Evolutionary conservation across 2,888 invertebrate species (phyloP).

Genomic region (Smittia sp.): DNA sequence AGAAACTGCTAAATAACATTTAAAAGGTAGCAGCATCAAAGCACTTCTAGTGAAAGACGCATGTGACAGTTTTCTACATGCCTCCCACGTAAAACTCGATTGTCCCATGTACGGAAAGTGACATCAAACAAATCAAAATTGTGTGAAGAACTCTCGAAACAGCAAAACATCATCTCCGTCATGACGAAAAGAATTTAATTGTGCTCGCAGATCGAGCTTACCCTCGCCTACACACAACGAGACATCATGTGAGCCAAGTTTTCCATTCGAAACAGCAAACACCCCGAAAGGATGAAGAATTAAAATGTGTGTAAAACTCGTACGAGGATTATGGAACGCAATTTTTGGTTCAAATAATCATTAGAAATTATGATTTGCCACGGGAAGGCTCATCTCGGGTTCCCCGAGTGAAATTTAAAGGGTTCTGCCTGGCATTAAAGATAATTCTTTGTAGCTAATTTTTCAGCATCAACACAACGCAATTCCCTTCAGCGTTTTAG

Average conservation of each 20-base stretch:
- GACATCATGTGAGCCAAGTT: neutral
- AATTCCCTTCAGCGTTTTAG: too few relatives aligned
- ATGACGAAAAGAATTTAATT: neutral
- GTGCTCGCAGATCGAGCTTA: neutral
- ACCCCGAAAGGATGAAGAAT: slow-evolving; percentile 5
- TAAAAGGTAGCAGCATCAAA: too few relatives aligned
- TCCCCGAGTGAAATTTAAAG: neutral
- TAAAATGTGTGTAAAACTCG: neutral
- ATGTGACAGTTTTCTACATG: too few relatives aligned
- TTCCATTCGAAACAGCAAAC: neutral
- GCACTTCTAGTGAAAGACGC: too few relatives aligned
- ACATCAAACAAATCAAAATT: slow-evolving; percentile 12
- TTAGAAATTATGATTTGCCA: slow-evolving; percentile 14
- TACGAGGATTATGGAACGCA: neutral
- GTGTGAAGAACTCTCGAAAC: neutral
- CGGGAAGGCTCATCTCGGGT: neutral
- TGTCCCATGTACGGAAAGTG: neutral
- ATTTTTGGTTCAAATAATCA: slow-evolving; percentile 3
- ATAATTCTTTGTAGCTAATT: neutral
- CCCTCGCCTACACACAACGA: neutral
- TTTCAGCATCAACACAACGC: neutral
- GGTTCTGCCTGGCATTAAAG: neutral
- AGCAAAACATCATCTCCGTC: too few relatives aligned
- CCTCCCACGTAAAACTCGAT: too few relatives aligned
- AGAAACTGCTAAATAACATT: too few relatives aligned